Base-by-base conservation (phyloP, 2,797 vertebrate genomes). In the Etheostoma nigrum region DNA sequence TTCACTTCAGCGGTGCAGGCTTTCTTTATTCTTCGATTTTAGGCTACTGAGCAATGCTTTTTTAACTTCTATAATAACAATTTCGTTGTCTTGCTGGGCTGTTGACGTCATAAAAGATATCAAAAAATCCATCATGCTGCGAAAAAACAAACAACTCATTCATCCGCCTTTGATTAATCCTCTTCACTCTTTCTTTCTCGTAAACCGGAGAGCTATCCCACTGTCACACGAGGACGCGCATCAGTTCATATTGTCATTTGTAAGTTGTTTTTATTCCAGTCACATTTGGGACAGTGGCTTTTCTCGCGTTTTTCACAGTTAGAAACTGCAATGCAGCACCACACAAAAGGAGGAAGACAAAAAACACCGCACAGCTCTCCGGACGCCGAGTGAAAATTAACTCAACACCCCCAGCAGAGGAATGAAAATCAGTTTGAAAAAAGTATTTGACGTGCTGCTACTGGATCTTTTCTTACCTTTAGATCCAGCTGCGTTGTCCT, bases 261-360 rank as follows among this genome's bases (percentile, higher is more conserved):
- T 82, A 89, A 91, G 76, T 89, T 91, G 45, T 83, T 83, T 86
- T 88, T 75, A 94, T 94, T 95, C 93, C 89, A 90, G 87, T 94
- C 93, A 93, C 93, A 93, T 89, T 86, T 82, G 91, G 94, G 93
- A 94, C 88, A 88, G 79, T 76, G 55, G 83, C 85, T 92, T 87
- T 87, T 88, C 88, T 91, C 72, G 74, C 85, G 76, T 86, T 90
- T 93, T 85, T 83, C 89, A 90, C 91, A 91, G 87, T 93, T 94
- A 85, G 85, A 94, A 95, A 95, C 95, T 96, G 95, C 95, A 96
- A 95, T 96, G 95, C 95, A 96, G 94, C 92, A 95, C 82, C 86
- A 79, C 93, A 94, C 94, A 95, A 94, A 95, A 94, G 85, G 71
- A 48, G 66, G 71, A 48, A 69, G 25, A 60, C 30, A 64, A 75